These are phyloP conservation scores for Lasioglossum albipes DNA, from an alignment of 1,140 invertebrate genomes.

Conservation along the genomic window DNA sequence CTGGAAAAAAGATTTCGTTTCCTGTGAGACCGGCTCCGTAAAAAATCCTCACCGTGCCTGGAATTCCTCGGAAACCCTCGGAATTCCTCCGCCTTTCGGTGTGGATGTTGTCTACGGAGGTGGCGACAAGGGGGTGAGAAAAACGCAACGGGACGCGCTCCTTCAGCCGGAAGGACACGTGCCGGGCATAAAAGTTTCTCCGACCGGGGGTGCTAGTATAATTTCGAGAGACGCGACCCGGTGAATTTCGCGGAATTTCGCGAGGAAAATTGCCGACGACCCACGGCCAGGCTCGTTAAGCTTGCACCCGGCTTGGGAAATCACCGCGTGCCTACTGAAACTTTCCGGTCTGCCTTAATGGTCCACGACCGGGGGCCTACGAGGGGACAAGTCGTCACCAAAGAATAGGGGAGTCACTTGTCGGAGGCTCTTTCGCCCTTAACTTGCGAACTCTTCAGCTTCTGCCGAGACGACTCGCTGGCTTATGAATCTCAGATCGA, in stretches of 20 bases:
- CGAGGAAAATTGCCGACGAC: conserved; percentile 4
- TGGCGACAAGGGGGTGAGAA: too few relatives aligned
- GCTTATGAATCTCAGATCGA: background rate
- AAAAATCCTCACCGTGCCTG: background rate
- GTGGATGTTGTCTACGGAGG: too few relatives aligned
- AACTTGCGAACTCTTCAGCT: background rate
- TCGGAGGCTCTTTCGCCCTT: background rate
- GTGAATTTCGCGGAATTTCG: conserved; percentile 9
- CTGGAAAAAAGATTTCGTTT: conserved; percentile 35
- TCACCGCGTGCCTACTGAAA: conserved; percentile 11
- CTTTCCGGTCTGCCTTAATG: background rate
- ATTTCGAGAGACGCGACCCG: background rate
- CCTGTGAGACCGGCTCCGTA: background rate
- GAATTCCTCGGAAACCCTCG: background rate
- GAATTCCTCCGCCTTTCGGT: too few relatives aligned
- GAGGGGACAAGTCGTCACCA: background rate
- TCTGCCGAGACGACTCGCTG: background rate
- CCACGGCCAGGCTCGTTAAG: background rate
- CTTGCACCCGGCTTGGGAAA: conserved; percentile 5
- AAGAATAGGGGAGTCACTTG: background rate
- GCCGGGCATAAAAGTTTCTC: conserved; percentile 28
- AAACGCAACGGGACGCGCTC: background rate
- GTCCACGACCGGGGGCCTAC: background rate
- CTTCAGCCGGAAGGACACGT: conserved; percentile 7
- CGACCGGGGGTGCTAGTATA: background rate